A percentile compares a stretch with the other conserved stretches of the same genome.
Evolutionary conservation across 2,888 invertebrate species (phyloP).

Genomic region (Creontiades dilutus): DNA sequence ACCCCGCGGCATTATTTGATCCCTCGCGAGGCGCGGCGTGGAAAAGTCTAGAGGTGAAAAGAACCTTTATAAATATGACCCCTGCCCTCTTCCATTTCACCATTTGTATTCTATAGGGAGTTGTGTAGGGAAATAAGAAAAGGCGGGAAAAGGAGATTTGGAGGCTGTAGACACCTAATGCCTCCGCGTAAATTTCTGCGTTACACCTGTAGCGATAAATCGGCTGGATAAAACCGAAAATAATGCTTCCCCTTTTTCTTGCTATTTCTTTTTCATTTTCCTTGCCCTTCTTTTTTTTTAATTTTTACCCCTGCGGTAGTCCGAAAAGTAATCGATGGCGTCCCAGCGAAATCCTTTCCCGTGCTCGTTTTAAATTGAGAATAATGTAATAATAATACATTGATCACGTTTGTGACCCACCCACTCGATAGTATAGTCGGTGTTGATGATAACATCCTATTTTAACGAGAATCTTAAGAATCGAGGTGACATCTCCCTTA

Average conservation of each 20-base stretch:
- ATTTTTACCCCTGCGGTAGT: not conserved
- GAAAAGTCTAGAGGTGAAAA: conserved; percentile 9
- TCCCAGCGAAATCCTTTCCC: not conserved
- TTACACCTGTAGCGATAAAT: conserved; percentile 66
- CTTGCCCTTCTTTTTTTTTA: not conserved
- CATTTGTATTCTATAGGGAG: conserved; percentile 66
- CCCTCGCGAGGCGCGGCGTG: not conserved
- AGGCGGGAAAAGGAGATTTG: conserved; percentile 51
- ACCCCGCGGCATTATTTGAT: conserved; percentile 4
- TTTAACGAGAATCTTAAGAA: too few relatives aligned
- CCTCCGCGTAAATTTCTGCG: conserved; percentile 56
- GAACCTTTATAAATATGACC: conserved; percentile 60
- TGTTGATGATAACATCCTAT: too few relatives aligned
- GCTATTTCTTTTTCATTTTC: conserved; percentile 37
- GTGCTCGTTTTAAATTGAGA: too few relatives aligned
- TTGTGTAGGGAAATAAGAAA: conserved; percentile 48
- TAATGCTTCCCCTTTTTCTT: conserved; percentile 33
- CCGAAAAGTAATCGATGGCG: not conserved
- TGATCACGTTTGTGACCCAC: too few relatives aligned
- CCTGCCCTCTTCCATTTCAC: conserved; percentile 29
- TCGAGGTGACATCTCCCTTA: too few relatives aligned
- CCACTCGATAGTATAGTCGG: too few relatives aligned
- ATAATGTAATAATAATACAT: too few relatives aligned
- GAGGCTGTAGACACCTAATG: conserved; percentile 61
- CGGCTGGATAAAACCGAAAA: conserved; percentile 54